Evolutionary conservation across 2,888 invertebrate genomes (phyloP).

Genomic region (Elegia similella): DNA sequence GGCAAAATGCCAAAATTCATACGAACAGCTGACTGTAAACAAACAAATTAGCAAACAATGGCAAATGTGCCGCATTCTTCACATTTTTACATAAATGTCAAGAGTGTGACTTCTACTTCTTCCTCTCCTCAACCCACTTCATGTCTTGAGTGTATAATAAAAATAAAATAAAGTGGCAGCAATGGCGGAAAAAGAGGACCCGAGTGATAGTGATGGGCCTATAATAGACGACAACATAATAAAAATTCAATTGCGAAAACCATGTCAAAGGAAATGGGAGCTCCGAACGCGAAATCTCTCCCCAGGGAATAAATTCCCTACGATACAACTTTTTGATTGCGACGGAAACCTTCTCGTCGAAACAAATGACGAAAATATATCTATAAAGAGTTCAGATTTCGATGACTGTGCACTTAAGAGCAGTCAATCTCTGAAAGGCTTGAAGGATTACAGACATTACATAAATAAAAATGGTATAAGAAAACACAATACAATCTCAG

Average conservation of each 20-base stretch:
- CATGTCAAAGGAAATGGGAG: slow-evolving; percentile 84
- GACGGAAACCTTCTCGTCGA: slow-evolving; percentile 83
- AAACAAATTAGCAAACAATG: slow-evolving; percentile 63
- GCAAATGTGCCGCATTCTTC: slow-evolving; percentile 29
- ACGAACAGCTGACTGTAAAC: slow-evolving; percentile 77
- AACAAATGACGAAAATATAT: slow-evolving; percentile 80
- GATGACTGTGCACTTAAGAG: slow-evolving; percentile 49
- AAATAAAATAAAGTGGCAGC: slow-evolving; percentile 35
- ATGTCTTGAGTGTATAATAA: slow-evolving; percentile 31
- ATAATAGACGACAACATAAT: slow-evolving; percentile 80
- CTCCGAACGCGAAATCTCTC: slow-evolving; percentile 83
- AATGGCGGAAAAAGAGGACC: slow-evolving; percentile 60
- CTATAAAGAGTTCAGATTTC: slow-evolving; percentile 69
- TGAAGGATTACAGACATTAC: slow-evolving; percentile 61
- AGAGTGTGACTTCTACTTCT: too few relatives aligned
- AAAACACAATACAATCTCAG: slow-evolving; percentile 71
- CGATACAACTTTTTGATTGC: slow-evolving; percentile 84
- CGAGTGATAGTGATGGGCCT: slow-evolving; percentile 71
- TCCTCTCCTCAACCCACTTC: too few relatives aligned
- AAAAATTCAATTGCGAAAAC: slow-evolving; percentile 83
- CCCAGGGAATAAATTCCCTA: slow-evolving; percentile 81
- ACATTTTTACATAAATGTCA: slow-evolving; percentile 33
- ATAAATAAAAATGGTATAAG: slow-evolving; percentile 56
- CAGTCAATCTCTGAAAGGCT: slow-evolving; percentile 60
- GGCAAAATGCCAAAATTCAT: slow-evolving; percentile 62